Evolutionary conservation across 1,140 invertebrate species (phyloP), one percentile per base, ranked within the genome.

Genomic region (Aphis craccivora): DNA sequence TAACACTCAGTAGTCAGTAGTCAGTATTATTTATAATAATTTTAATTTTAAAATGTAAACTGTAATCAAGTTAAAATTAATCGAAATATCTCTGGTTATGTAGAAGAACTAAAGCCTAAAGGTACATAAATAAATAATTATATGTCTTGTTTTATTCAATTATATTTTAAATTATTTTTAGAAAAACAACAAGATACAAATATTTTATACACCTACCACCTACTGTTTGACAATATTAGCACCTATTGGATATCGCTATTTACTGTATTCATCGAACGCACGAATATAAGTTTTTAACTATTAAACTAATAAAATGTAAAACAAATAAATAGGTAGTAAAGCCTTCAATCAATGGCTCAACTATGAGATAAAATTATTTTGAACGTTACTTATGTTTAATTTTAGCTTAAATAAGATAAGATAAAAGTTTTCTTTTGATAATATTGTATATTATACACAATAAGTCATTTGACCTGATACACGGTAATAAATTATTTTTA

Each of bases 381-480:
- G 18, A n/a, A 35, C 30, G 14, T n/a, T 76, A 51, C 48, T 51
- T 51, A n/a, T 67, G 60, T 67, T 67, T 67, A 67, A 67, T 67
- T 67, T 67, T 67, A 67, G 60, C n/a, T 76, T 76, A 76, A 76
- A 76, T 76, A 76, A n/a, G 60, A 76, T 76, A 76, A 76, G 60
- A 76, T 76, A 18, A 18, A 23, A 18, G 1, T n/a, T n/a, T 35
- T 76, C 30, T n/a, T 11, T n/a, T 67, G 60, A 18, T 76, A n/a
- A n/a, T 76, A 76, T 76, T n/a, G 14, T 14, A 76, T 76, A 18
- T 76, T 76, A n/a, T 76, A 76, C 30, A 76, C 60, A 23, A 53
- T 23, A 76, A 67, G n/a, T 67, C 60, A 67, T 67, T 67, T 14
- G 48, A 51, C 48, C 48, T 51, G 48, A 51, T 51, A 51, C 48